Percentiles rank a stretch among this genome's conserved stretches.
These are phyloP conservation scores for Liparis tanakae DNA, from an alignment of 2,797 vertebrate genomes.

Conservation along the genomic window DNA sequence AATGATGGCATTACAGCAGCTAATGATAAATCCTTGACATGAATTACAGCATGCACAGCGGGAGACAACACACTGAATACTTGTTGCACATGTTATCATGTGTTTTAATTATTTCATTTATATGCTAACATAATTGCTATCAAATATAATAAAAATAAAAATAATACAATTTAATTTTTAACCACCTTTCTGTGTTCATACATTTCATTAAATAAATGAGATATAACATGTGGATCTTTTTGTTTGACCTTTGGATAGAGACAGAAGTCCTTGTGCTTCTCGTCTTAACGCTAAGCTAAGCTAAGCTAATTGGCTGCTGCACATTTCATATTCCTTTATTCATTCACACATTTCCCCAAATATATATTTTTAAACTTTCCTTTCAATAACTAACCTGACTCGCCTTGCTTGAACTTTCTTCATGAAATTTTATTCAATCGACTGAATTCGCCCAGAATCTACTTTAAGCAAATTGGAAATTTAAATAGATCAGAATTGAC, in stretches of 20 bases:
- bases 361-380: neutral
- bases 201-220: neutral
- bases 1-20: slow-evolving; percentile 60
- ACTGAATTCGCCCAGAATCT: neutral
- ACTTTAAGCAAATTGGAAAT: neutral
- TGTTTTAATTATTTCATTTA: neutral
- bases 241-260: neutral
- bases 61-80: slow-evolving; percentile 20
- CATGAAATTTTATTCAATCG: neutral
- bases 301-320: neutral
- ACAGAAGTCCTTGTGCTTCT: neutral
- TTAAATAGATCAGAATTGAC: neutral
- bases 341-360: slow-evolving; percentile 1
- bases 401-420: neutral
- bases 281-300: neutral
- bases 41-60: slow-evolving; percentile 24
- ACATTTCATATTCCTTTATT: neutral
- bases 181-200: neutral
- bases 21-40: slow-evolving; percentile 27
- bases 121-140: neutral
- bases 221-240: neutral
- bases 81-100: neutral
- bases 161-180: neutral
- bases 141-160: neutral
- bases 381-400: neutral